Base-by-base conservation (phyloP, 2,113 vertebrate species). In the Tupaia chinensis region DNA sequence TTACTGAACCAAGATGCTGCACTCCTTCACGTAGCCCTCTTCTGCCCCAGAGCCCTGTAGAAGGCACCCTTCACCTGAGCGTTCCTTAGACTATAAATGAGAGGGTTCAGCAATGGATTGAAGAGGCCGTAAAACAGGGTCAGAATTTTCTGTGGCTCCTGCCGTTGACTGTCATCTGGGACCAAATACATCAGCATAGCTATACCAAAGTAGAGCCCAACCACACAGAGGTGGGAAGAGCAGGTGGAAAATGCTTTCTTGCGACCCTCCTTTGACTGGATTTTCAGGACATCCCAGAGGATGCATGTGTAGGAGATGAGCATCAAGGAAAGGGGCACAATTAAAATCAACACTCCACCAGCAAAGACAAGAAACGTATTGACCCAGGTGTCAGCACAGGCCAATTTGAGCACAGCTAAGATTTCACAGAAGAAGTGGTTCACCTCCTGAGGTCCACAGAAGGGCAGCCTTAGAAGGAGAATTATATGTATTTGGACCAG, bases 341-440 rank as follows among this genome's bases (percentile, higher is more conserved):
- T 82, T 89, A 78, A 44, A 17, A 97, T 44, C 56, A 96, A 73
- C 3, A 84, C 20, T 14, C 91, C 74, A 25, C 85, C 84, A 79
- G 76, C 63, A 7, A 97, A 29, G 29, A 95, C 19, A 14, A 95
- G 54, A 3, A 68, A 25, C 61, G 95, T 84, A 2, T 93, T 91
- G 63, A 92, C 34, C 17, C 84, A 79, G 1, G 91, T 95, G 10
- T 95, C 92, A 25, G 88, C 95, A 95, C 97, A 97, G 27, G 96
- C 94, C 34, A 97, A 80, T 44, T 93, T 92, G 23, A 97, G 87
- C 16, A 98, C 32, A 44, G 97, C 95, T 0, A 87, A 34, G 7
- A 96, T 93, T 77, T 98, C 94, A 80, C 97, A 97, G 9, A 95
- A 96, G 80, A 97, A 93, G n/a, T 94, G 87, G 44, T 97, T 96